These are phyloP conservation scores for Myathropa florea DNA, from an alignment of 2,888 invertebrate species.

Conservation along the genomic window DNA sequence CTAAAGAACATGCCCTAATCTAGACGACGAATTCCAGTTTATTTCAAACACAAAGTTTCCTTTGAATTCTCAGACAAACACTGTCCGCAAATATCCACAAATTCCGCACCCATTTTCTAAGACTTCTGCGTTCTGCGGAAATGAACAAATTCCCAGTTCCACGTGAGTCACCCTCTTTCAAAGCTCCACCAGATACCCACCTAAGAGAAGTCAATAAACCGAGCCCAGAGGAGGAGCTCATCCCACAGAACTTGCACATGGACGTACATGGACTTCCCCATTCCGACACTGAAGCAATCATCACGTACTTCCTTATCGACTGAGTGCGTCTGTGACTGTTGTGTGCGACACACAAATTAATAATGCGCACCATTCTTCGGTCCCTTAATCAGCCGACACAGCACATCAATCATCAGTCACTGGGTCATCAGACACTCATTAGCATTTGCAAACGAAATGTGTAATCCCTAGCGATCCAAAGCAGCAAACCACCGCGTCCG, in stretches of 20 bases:
- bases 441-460: slow-evolving; percentile 34
- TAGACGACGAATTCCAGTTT: too few relatives aligned
- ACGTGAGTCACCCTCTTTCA: too few relatives aligned
- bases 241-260: background rate
- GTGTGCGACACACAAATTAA: background rate
- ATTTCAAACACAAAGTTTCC: too few relatives aligned
- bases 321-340: background rate
- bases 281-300: background rate
- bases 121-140: too few relatives aligned
- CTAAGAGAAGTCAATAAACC: background rate
- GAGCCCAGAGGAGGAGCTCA: too few relatives aligned
- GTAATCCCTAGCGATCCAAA: background rate
- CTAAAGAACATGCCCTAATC: too few relatives aligned
- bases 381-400: slow-evolving; percentile 1
- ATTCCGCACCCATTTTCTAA: too few relatives aligned
- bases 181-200: too few relatives aligned
- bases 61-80: too few relatives aligned
- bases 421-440: slow-evolving; percentile 65
- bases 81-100: too few relatives aligned
- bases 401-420: slow-evolving; percentile 64
- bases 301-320: background rate
- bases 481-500: background rate
- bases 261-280: background rate
- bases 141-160: too few relatives aligned
- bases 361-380: background rate